These are phyloP conservation scores for Noctua pronuba DNA, from an alignment of 2,888 invertebrate genomes.

Conservation along the genomic window DNA sequence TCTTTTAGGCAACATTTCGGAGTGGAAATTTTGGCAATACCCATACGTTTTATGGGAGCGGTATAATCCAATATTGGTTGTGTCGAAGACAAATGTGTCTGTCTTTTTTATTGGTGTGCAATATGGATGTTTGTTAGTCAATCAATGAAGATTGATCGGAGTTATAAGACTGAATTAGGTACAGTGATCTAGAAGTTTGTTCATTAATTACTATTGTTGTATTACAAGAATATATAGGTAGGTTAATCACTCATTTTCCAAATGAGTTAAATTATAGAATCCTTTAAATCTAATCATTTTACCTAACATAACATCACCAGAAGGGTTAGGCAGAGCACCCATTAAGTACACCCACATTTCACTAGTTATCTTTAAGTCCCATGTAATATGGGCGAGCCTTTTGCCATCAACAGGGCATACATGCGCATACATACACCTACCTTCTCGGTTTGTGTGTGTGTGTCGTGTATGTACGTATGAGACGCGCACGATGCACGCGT, in stretches of 20 bases:
- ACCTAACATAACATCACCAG: no score
- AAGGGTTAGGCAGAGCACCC: no score
- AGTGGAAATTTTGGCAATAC: constrained; percentile 34
- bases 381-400: no score
- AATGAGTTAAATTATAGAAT: background rate
- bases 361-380: no score
- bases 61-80: constrained; percentile 32
- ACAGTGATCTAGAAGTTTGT: background rate
- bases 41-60: constrained; percentile 25
- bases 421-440: no score
- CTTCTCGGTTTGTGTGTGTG: no score
- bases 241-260: background rate
- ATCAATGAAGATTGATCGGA: constrained; percentile 24
- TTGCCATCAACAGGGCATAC: no score
- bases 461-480: no score
- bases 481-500: no score
- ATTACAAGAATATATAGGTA: background rate
- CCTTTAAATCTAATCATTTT: background rate
- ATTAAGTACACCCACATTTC: no score
- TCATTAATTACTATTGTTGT: background rate
- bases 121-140: constrained; percentile 26
- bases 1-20: constrained; percentile 38
- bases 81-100: constrained; percentile 28
- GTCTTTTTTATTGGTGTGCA: constrained; percentile 31
- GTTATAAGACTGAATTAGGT: background rate